Evolutionary conservation across 37 sponge, comb jelly and placozoan genomes (phyloP).

Genomic region (Spongilla lacustris): DNA sequence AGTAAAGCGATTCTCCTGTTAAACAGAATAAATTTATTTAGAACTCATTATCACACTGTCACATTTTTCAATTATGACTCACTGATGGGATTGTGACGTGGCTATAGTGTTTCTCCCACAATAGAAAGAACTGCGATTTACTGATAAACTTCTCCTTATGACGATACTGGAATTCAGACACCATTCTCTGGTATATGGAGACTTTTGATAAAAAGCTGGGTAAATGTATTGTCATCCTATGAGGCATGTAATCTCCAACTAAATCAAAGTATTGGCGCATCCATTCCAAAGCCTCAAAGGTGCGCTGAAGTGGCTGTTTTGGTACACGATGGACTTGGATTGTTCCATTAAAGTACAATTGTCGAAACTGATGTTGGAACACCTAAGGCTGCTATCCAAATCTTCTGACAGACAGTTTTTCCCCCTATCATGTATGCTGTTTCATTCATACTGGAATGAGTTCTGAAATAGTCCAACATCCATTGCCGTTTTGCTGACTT

Average conservation of each 20-base stretch:
- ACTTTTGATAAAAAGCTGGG: slow-evolving; percentile 32
- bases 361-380: background rate
- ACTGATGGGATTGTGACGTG: slow-evolving; percentile 42
- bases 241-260: slow-evolving; percentile 36
- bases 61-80: background rate
- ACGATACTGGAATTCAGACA: background rate
- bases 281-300: slow-evolving; percentile 44
- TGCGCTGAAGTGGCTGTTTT: slow-evolving; percentile 13
- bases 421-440: background rate
- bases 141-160: background rate
- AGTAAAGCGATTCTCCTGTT: slow-evolving; percentile 36
- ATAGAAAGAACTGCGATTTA: slow-evolving; percentile 11
- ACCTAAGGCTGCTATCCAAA: slow-evolving; percentile 8
- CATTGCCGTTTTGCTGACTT: background rate
- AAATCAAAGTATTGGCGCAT: slow-evolving; percentile 2
- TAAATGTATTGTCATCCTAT: slow-evolving; percentile 7
- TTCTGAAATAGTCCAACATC: slow-evolving; percentile 10
- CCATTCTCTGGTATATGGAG: slow-evolving; percentile 16
- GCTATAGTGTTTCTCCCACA: slow-evolving; percentile 15
- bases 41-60: background rate
- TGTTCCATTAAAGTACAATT: too few relatives aligned
- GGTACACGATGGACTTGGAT: background rate
- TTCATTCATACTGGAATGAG: background rate
- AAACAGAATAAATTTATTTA: too few relatives aligned
- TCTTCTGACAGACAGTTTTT: background rate